These are phyloP conservation scores for Scartelaos histophorus DNA, from an alignment of 2,113 vertebrate species.

Conservation along the genomic window DNA sequence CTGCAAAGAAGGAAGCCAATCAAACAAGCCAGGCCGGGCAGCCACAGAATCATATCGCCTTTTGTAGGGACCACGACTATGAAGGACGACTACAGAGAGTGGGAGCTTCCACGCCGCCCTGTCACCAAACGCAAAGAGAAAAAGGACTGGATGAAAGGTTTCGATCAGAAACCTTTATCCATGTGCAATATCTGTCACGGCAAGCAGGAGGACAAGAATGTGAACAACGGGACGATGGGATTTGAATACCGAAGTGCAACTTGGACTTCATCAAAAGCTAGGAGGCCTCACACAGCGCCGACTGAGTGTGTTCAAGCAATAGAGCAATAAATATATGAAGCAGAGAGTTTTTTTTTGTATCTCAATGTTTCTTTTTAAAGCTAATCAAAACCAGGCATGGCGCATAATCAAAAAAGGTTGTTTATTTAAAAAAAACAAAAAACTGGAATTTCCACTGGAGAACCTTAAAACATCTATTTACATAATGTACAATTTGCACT, in stretches of 20 bases:
- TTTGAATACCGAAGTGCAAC: too few species aligned
- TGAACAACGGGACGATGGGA: background rate
- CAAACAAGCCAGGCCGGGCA: background rate
- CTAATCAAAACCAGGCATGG: background rate
- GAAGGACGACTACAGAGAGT: slow-evolving; percentile 69
- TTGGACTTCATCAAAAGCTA: background rate
- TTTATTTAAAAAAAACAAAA: slow-evolving; percentile 45
- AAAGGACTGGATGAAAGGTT: slow-evolving; percentile 27
- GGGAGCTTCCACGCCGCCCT: slow-evolving; percentile 23
- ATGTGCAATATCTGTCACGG: slow-evolving; percentile 51
- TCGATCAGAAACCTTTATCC: slow-evolving; percentile 48
- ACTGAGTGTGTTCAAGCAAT: slow-evolving; percentile 12
- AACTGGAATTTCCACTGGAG: slow-evolving; percentile 16
- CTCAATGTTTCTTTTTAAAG: background rate
- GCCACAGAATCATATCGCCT: slow-evolving; percentile 6
- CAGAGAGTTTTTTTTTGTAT: slow-evolving; percentile 14
- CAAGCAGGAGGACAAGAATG: background rate
- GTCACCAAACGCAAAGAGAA: background rate
- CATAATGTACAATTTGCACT: slow-evolving; percentile 46
- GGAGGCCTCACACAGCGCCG: background rate
- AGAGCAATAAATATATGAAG: slow-evolving; percentile 37
- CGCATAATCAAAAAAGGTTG: slow-evolving; percentile 13
- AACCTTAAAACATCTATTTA: slow-evolving; percentile 51
- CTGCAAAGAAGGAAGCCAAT: slow-evolving; percentile 27
- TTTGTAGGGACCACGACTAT: slow-evolving; percentile 60